A percentile compares a stretch with the other conserved stretches of the same genome.
Conservation (phyloP, 2,113 vertebrate species). For the Tautogolabrus adspersus region DNA sequence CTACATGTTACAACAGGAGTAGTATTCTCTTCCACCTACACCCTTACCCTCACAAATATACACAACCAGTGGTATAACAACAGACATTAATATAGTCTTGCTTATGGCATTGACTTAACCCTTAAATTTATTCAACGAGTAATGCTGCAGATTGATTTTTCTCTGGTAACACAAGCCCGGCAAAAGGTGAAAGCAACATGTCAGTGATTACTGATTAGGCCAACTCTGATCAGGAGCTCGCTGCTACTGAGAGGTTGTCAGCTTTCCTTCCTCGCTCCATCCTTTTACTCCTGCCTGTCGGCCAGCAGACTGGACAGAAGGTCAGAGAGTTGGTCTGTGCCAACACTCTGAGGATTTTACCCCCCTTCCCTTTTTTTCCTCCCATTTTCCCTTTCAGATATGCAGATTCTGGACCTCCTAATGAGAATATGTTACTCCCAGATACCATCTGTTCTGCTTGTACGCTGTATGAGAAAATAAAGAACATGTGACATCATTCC, state of each 20-base stretch:
- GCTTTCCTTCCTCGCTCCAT: conserved; percentile 66
- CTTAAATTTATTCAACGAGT: conserved; percentile 30
- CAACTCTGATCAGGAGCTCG: conserved; percentile 61
- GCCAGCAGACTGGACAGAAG: conserved; percentile 83
- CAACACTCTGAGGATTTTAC: conserved; percentile 81
- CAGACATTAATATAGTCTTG: conserved; percentile 16
- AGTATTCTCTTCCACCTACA: neutral
- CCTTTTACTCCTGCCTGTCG: conserved; percentile 72
- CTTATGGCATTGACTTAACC: conserved; percentile 28
- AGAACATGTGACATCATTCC: conserved; percentile 71
- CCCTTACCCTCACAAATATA: neutral
- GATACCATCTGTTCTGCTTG: conserved; percentile 84
- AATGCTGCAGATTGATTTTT: conserved; percentile 38
- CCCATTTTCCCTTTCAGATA: conserved; percentile 74
- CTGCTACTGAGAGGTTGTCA: conserved; percentile 61
- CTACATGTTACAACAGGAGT: neutral
- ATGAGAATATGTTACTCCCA: conserved; percentile 83
- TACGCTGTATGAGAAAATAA: conserved; percentile 72
- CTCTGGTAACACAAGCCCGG: conserved; percentile 23
- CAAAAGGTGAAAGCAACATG: conserved; percentile 68
- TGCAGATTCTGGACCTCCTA: conserved; percentile 80
- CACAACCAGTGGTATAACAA: neutral
- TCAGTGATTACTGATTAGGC: conserved; percentile 65
- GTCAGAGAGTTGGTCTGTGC: conserved; percentile 81
- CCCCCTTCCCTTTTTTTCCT: conserved; percentile 49